phyloP scores from a whole-genome alignment of 92 coral and sea anemone genomes.

The Virgularia gustaviana region DNA sequence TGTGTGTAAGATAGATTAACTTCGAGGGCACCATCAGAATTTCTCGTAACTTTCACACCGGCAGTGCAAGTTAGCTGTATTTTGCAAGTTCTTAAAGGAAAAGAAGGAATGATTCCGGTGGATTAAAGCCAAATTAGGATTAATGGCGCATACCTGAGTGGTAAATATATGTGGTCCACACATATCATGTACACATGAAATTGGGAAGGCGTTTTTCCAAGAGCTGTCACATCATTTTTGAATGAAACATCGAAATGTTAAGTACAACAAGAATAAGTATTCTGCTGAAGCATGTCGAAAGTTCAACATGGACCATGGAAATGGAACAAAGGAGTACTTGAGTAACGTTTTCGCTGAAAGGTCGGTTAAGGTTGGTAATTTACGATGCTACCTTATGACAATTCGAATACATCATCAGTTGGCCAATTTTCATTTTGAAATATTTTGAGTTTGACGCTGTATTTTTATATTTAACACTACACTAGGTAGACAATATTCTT shows the following conservation, averaged over 20 bases:
- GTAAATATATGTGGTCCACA: constrained; percentile 7
- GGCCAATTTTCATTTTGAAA: background rate
- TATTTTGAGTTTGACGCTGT: background rate
- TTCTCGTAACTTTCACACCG: no score
- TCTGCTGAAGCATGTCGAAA: constrained; percentile 3
- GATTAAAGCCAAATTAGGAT: no score
- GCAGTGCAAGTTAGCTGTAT: no score
- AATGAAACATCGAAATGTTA: constrained; percentile 2
- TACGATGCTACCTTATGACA: background rate
- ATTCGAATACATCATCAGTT: background rate
- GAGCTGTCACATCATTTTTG: constrained; percentile 3
- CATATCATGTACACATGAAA: background rate
- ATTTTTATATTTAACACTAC: background rate
- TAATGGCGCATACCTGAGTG: background rate
- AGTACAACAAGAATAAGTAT: constrained; percentile 7
- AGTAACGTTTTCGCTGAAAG: constrained; percentile 1
- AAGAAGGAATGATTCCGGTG: no score
- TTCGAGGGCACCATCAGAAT: no score
- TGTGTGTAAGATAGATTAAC: constrained; percentile 40
- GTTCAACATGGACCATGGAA: constrained; percentile 11
- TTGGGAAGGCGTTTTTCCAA: constrained; percentile 8
- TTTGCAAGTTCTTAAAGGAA: no score
- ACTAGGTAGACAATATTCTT: background rate
- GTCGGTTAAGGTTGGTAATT: background rate
- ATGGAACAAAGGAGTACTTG: constrained; percentile 9